Evolutionary conservation across 2,113 vertebrate genomes (phyloP), one percentile per base, ranked within the genome.

Genomic region (Poicephalus meyeri): DNA sequence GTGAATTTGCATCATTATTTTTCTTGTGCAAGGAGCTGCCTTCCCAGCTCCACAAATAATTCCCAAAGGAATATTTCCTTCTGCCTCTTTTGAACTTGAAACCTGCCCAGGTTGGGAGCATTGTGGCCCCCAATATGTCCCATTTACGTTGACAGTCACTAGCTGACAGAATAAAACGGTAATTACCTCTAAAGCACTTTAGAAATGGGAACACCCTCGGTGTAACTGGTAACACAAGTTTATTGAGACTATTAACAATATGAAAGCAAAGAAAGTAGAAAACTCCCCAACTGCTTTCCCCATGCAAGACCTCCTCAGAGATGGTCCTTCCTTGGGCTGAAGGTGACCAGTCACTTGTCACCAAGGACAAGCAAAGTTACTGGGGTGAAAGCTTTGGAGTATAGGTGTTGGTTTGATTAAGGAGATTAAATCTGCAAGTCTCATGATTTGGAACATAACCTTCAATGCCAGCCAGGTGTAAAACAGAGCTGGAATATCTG

Each of bases 1-100:
- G 0, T 21, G 26, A 10, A 14, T 26, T 47, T 2, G 5, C 16
- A 1, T 46, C 2, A 1, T 16, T 42, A 25, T 49, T 42, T 23
- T 19, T 24, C 44, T 42, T 1, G 0, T 17, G 9, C 18, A 11
- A 26, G 39, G 18, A 71, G 11, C 29, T 69, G 78, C 42, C 21
- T 35, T 74, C 55, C 28, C 39, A n/a, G 12, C 37, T 28, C 49
- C 23, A 8, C 31, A 46, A 55, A 64, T 33, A 21, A 25, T 29
- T 80, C 18, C 3, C 26, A 13, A 13, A 53, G 19, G 47, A 39
- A 8, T 39, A 5, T 53, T 53, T 46, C n/a, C n/a, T 82, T 44
- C 61, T 44, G 35, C 37, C 37, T 23, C 56, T 35, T 71, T 26
- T 2, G 47, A 60, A 37, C 81, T 47, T 61, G 49, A 49, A 80